A percentile compares a stretch with the other conserved stretches of the same genome.
phyloP scores from a whole-genome alignment of 1,140 invertebrate species.

The Heliconius nattereri region DNA sequence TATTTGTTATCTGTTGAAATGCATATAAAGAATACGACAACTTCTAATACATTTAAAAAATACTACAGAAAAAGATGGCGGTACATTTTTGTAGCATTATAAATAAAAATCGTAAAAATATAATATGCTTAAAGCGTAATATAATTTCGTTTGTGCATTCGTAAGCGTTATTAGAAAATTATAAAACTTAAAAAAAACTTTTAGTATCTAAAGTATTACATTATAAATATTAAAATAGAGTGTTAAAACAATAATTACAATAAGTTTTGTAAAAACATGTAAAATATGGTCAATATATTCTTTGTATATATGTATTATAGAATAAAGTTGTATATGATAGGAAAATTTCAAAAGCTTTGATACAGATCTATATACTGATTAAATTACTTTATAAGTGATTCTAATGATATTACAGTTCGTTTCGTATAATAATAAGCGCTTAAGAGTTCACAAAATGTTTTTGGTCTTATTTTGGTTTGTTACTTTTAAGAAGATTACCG shows the following conservation, averaged over 20 bases:
- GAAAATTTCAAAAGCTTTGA: constrained; percentile 22
- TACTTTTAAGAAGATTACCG: neutral
- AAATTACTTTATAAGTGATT: neutral
- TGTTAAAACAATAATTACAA: constrained; percentile 8
- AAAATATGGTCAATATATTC: constrained; percentile 12
- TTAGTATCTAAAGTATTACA: neutral
- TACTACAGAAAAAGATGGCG: neutral
- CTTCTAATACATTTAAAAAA: neutral
- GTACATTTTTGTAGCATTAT: neutral
- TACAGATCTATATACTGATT: constrained; percentile 15
- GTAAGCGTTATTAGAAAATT: constrained; percentile 17
- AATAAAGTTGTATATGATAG: constrained; percentile 25
- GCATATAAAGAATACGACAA: neutral
- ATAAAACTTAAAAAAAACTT: neutral
- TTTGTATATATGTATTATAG: constrained; percentile 21
- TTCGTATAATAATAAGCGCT: neutral
- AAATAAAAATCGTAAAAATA: neutral
- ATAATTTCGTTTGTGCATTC: constrained; percentile 35
- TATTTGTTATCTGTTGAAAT: neutral
- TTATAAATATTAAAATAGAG: constrained; percentile 15
- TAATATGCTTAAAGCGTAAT: constrained; percentile 15
- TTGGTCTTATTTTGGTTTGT: constrained; percentile 14
- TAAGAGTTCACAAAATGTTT: neutral
- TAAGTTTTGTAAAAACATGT: constrained; percentile 7
- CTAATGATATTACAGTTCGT: neutral